Percentiles rank a stretch among this genome's conserved stretches.
These are phyloP conservation scores for Campylorhamphus procurvoides DNA, from an alignment of 2,113 vertebrate genomes.

Conservation along the genomic window DNA sequence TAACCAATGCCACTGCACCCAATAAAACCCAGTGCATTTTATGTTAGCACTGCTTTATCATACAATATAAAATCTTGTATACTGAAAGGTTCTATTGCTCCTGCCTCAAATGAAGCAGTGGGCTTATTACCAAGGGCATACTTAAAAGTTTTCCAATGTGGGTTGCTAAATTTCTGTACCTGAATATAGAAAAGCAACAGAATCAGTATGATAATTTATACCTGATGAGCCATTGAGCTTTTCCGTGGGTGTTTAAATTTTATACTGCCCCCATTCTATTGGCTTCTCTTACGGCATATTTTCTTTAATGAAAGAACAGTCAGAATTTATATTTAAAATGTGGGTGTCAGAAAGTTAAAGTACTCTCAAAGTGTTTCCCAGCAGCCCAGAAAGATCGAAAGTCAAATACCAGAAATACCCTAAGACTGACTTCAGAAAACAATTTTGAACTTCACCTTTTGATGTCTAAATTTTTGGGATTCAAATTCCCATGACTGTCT, in stretches of 20 bases:
- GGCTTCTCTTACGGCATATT: too few species aligned
- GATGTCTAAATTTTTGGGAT: not conserved
- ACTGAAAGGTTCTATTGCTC: not conserved
- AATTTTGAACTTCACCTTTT: not conserved
- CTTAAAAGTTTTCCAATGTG: not conserved
- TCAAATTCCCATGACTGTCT: not conserved
- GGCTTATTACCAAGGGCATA: not conserved
- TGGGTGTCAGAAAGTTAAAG: not conserved
- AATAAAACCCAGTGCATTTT: not conserved
- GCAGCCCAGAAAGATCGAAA: not conserved
- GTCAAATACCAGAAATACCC: not conserved
- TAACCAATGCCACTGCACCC: not conserved
- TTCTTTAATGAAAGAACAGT: too few species aligned
- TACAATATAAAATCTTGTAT: not conserved
- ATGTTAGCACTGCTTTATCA: not conserved
- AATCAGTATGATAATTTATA: not conserved
- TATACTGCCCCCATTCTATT: too few species aligned
- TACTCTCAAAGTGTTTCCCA: not conserved
- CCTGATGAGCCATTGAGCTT: not conserved
- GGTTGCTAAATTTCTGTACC: not conserved
- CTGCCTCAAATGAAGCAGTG: not conserved
- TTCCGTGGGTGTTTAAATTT: not conserved
- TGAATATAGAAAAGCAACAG: not conserved
- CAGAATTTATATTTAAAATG: not conserved
- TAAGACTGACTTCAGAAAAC: not conserved